These are phyloP conservation scores for Orchestia grillus DNA, from an alignment of 1,140 invertebrate genomes.

Conservation along the genomic window DNA sequence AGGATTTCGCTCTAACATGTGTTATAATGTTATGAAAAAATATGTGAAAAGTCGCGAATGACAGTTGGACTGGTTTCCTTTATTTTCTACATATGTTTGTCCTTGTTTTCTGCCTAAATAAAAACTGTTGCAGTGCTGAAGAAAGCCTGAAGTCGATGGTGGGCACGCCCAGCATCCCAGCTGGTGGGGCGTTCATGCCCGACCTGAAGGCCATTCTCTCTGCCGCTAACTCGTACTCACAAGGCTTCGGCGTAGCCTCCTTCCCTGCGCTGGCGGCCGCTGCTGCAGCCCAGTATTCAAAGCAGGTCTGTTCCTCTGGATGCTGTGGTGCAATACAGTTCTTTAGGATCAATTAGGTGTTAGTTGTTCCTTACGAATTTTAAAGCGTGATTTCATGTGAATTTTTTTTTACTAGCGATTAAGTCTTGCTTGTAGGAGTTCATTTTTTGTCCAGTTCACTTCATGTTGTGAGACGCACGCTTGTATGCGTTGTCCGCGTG, in stretches of 20 bases:
- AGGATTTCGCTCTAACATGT: too few species aligned
- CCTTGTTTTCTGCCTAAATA: not conserved
- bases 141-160: conserved; percentile 25
- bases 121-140: not conserved
- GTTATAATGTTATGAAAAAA: too few species aligned
- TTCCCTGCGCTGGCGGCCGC: conserved; percentile 31
- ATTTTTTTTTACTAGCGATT: too few species aligned
- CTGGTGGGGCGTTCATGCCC: not conserved
- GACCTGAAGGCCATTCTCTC: conserved; percentile 17
- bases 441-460: too few species aligned
- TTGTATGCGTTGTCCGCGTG: too few species aligned
- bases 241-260: not conserved
- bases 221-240: conserved; percentile 44
- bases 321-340: not conserved
- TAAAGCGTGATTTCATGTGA: too few species aligned
- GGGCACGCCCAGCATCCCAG: not conserved
- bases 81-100: not conserved
- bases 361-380: too few species aligned
- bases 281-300: conserved; percentile 32
- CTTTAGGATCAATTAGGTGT: too few species aligned
- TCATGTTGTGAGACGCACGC: too few species aligned
- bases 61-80: too few species aligned
- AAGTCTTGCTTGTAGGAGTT: too few species aligned
- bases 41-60: too few species aligned
- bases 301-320: not conserved